Evolutionary conservation across 35 echinoderm and acorn worm species (phyloP), one percentile per base, ranked within the genome.

Genomic region (Holothuria glaberrima): DNA sequence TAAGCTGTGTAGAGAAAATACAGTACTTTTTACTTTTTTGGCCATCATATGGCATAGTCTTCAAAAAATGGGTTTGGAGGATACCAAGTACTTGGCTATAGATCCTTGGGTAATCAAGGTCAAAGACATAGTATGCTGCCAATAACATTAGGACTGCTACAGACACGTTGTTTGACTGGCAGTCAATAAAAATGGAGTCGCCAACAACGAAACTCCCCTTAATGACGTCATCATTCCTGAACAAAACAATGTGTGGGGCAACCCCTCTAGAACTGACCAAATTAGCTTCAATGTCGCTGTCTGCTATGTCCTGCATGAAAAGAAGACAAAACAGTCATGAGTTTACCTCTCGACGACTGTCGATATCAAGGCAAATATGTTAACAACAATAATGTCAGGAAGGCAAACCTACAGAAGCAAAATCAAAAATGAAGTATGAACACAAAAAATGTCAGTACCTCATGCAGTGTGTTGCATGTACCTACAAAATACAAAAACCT

Each of bases 11-110:
- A 13, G 84, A 33, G 35, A 68, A 87, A 31, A 66, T 22, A 36
- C 59, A 66, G 60, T 87, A 87, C 16, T 87, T 87, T 25, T 63
- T 87, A 28, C 84, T 87, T 45, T 86, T 87, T 44, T 68, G 84
- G 7, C 84, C 84, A 87, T 63, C 60, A 87, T 87, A 87, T 19
- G 84, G 84, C 3, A 87, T 33, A 18, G 60, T 26, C 63, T 68
- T 27, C 7, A 87, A 26, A 38, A 63, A 63, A 24, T 87, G 59
- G 2, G 86, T 71, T 27, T 88, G 86, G 36, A 88, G 38, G n/a
- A 71, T 88, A 21, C 86, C 86, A 88, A 88, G 86, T 10, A 88
- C 30, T 31, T 88, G 86, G 58, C 28, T 38, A 13, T 48, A 88
- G 17, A 88, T 71, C n/a, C 86, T 70, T 22, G 64, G 86, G 36